phyloP scores from a whole-genome alignment of 2,888 invertebrate species.

The Erynnis tages region DNA sequence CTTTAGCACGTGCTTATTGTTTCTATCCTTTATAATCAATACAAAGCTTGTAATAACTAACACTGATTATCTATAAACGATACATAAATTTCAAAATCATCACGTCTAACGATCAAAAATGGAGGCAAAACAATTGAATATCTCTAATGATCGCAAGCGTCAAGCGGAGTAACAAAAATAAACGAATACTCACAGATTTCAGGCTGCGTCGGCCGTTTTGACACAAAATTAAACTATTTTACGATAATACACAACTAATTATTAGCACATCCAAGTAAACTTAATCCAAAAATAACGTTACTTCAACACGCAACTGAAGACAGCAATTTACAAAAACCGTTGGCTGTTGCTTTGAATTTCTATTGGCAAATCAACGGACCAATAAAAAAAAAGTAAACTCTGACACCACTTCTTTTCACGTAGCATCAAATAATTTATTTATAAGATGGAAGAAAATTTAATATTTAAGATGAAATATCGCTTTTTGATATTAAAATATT shows the following conservation, averaged over 20 bases:
- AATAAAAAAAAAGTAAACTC: slow-evolving; percentile 41
- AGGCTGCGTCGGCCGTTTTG: slow-evolving; percentile 64
- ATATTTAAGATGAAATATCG: too few species aligned
- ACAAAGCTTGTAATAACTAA: background rate
- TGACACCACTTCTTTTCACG: background rate
- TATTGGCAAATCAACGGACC: slow-evolving; percentile 54
- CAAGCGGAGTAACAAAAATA: slow-evolving; percentile 46
- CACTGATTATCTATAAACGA: background rate
- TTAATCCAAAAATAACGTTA: slow-evolving; percentile 54
- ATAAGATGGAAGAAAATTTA: too few species aligned
- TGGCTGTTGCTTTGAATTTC: slow-evolving; percentile 70
- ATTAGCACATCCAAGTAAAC: slow-evolving; percentile 46
- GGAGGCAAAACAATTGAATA: slow-evolving; percentile 78
- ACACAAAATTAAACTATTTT: slow-evolving; percentile 44
- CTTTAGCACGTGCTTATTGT: slow-evolving; percentile 50
- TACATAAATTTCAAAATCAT: slow-evolving; percentile 47
- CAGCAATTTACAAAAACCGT: slow-evolving; percentile 74
- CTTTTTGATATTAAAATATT: too few species aligned
- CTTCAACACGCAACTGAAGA: slow-evolving; percentile 66
- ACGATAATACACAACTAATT: slow-evolving; percentile 47
- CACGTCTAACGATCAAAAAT: slow-evolving; percentile 68
- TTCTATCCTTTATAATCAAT: background rate
- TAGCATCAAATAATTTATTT: too few species aligned
- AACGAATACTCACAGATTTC: slow-evolving; percentile 57
- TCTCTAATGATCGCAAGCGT: slow-evolving; percentile 50